phyloP scores from a whole-genome alignment of 2,888 invertebrate genomes.

The Tenthredo distinguenda region DNA sequence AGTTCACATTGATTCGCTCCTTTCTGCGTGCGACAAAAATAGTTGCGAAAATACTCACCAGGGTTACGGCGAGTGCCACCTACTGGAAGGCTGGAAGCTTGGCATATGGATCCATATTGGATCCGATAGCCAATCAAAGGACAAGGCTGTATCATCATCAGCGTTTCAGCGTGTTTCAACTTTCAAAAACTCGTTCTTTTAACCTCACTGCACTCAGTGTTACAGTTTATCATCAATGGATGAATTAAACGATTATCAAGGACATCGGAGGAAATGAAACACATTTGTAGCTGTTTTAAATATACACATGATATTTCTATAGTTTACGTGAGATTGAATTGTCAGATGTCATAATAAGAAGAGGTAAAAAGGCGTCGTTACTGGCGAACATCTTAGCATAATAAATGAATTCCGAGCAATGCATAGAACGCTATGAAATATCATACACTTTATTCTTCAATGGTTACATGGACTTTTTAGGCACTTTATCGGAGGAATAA shows the following conservation, averaged over 20 bases:
- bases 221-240: neutral
- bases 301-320: neutral
- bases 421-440: no score
- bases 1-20: neutral
- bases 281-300: neutral
- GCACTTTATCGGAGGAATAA: no score
- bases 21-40: neutral
- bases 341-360: neutral
- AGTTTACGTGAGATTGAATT: neutral
- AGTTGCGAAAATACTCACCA: neutral
- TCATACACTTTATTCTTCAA: no score
- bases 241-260: neutral
- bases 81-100: neutral
- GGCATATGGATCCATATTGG: no score
- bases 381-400: neutral
- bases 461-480: no score
- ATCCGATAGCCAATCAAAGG: no score
- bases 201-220: neutral
- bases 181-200: neutral
- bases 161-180: neutral
- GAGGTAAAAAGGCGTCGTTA: neutral
- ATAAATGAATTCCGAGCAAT: neutral
- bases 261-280: neutral
- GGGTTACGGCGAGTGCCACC: neutral
- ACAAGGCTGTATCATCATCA: neutral